phyloP scores from a whole-genome alignment of 2,113 vertebrate species.

The Alaudala cheleensis region DNA sequence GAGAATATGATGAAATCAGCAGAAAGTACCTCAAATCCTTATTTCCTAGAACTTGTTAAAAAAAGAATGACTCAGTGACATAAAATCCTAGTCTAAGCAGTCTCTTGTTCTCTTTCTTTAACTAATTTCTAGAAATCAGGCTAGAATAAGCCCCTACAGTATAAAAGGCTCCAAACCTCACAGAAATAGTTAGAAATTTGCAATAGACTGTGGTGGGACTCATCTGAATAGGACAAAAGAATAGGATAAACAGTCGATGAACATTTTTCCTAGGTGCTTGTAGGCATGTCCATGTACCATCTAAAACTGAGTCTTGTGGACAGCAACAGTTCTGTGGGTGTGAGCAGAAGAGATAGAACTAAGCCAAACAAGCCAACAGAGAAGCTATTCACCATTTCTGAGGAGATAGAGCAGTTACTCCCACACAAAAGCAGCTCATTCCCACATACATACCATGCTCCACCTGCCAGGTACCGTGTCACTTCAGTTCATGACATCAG shows the following conservation, averaged over 20 bases:
- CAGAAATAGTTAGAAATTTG: neutral
- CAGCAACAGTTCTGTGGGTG: neutral
- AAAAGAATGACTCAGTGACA: neutral
- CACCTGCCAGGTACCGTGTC: neutral
- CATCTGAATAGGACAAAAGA: neutral
- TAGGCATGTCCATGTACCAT: neutral
- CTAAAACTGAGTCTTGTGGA: neutral
- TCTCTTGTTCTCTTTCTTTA: neutral
- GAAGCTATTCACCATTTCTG: neutral
- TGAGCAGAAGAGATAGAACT: neutral
- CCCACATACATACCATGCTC: accelerated
- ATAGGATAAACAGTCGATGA: neutral
- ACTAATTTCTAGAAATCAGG: neutral
- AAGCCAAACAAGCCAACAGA: neutral
- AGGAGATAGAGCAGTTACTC: neutral
- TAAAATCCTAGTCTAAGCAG: neutral
- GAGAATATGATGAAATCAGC: neutral
- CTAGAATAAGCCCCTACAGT: neutral
- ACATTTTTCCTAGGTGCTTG: neutral
- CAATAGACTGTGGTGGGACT: neutral
- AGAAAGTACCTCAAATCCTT: neutral
- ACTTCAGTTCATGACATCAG: neutral
- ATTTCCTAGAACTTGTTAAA: neutral
- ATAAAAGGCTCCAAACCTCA: neutral
- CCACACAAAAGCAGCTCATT: neutral